A percentile compares a stretch with the other conserved stretches of the same genome.
Evolutionary conservation across 2,113 vertebrate genomes (phyloP).

Genomic region (Neolamprologus sp.): DNA sequence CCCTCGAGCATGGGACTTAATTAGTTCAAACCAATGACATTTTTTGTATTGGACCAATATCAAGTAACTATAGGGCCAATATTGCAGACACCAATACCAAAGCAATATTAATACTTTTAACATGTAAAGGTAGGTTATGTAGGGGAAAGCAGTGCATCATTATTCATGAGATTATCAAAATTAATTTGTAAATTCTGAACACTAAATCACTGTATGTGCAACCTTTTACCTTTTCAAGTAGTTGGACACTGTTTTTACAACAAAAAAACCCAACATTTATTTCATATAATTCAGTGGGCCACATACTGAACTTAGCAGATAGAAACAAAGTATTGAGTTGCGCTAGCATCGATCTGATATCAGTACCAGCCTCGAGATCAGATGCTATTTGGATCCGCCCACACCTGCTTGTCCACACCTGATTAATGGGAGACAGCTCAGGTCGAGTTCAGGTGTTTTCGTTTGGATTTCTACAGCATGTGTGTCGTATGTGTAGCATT

Average conservation of each 20-base stretch:
- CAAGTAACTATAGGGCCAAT: not conserved
- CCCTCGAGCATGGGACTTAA: not conserved
- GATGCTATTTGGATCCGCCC: not conserved
- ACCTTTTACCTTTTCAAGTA: not conserved
- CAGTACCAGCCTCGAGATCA: not conserved
- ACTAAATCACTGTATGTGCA: not conserved
- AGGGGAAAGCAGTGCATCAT: not conserved
- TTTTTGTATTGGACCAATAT: not conserved
- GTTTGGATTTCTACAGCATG: not conserved
- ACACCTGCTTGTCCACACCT: not conserved
- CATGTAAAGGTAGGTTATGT: not conserved
- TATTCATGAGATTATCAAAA: not conserved
- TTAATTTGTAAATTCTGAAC: not conserved
- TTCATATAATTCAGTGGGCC: not conserved
- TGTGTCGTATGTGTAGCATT: not conserved
- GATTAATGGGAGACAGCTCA: not conserved
- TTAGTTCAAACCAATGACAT: not conserved
- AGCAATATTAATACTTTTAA: not conserved
- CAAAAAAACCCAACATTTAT: not conserved
- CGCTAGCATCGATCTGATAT: not conserved
- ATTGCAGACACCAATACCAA: not conserved
- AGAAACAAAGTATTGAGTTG: not conserved
- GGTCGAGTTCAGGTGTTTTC: not conserved
- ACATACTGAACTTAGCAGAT: not conserved
- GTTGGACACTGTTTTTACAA: not conserved